A percentile compares a stretch with the other conserved stretches of the same genome.
These are phyloP conservation scores for Hetaerina titia DNA, from an alignment of 2,888 invertebrate genomes.

Conservation along the genomic window DNA sequence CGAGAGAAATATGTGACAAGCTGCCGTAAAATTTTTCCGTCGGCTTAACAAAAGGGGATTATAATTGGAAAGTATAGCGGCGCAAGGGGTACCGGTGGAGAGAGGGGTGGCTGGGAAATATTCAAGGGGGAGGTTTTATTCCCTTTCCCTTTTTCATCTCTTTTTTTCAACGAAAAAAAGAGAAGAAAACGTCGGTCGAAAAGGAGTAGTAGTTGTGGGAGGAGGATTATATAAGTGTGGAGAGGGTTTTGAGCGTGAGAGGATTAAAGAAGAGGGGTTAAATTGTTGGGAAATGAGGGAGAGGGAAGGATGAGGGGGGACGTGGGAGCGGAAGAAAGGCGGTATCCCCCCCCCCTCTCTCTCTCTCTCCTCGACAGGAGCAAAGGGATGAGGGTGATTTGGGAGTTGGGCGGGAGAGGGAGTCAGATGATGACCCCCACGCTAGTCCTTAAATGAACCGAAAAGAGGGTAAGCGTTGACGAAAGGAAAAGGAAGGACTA, in stretches of 20 bases:
- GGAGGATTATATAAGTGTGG: conserved; percentile 54
- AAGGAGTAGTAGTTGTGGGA: conserved; percentile 20
- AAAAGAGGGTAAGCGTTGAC: conserved; percentile 10
- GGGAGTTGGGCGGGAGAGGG: conserved; percentile 2
- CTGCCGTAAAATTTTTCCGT: conserved; percentile 54
- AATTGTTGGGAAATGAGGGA: conserved; percentile 27
- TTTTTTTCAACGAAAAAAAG: conserved; percentile 4
- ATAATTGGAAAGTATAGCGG: conserved; percentile 60
- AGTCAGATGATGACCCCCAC: conserved; percentile 22
- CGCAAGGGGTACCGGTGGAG: not conserved
- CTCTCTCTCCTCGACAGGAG: not conserved
- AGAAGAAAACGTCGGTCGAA: conserved; percentile 25
- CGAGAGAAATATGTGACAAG: conserved; percentile 17
- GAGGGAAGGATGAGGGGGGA: not conserved
- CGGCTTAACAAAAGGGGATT: conserved; percentile 62
- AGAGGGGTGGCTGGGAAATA: conserved; percentile 6
- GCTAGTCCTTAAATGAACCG: conserved; percentile 48
- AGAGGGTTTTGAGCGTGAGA: conserved; percentile 45
- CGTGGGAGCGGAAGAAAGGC: conserved; percentile 3
- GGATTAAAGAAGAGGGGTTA: conserved; percentile 54
- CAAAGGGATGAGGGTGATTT: conserved; percentile 44
- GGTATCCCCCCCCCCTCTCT: too few species aligned
- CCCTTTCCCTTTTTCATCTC: not conserved
- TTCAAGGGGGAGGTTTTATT: not conserved
- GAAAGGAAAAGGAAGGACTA: conserved; percentile 24